Base-by-base conservation (phyloP, 2,113 vertebrate genomes). In the Neolamprologus ventralis region DNA sequence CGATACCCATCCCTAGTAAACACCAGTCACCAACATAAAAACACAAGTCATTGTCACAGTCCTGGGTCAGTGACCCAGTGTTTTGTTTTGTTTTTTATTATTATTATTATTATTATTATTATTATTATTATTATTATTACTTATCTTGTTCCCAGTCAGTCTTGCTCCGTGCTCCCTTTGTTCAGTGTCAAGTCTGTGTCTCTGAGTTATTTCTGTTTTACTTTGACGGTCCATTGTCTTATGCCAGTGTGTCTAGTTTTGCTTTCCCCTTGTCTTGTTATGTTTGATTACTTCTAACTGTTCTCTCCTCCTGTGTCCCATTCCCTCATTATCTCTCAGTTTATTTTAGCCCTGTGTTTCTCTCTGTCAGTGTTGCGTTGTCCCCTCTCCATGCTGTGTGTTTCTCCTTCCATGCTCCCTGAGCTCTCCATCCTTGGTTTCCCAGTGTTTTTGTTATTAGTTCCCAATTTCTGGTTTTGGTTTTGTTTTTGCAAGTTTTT, bases 291-390 rank as follows among this genome's bases (percentile, higher is more conserved):
- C 51, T 53, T n/a, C 19, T 5, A 53, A 10, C 51, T 53, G 51
- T 53, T 53, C 19, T 11, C 51, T 53, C 51, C 19, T 53, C 51
- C 51, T 53, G 51, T 53, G 51, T 21, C 51, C 19, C 51, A 53
- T 53, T 53, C 3, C 19, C 19, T 21, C 51, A 21, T 53, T 11
- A 53, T 53, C 19, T 10, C 51, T 53, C 51, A 53, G 0, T 53
- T 53, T 53, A 21, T 53, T 53, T 53, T 53, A 53, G 19, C 51
- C 19, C 51, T 53, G 51, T 53, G 51, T 21, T 21, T 53, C 51
- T 53, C 51, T 4, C 19, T 2, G 3, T n/a, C 51, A 21, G 51
- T 53, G 51, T 53, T 0, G 1, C 0, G 2, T 53, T 53, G 51
- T 53, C 51, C 51, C 5, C 51, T 21, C 51, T 53, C 19, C 19